These are phyloP conservation scores for Whitmania pigra DNA, from an alignment of 1,140 invertebrate genomes.

Conservation along the genomic window DNA sequence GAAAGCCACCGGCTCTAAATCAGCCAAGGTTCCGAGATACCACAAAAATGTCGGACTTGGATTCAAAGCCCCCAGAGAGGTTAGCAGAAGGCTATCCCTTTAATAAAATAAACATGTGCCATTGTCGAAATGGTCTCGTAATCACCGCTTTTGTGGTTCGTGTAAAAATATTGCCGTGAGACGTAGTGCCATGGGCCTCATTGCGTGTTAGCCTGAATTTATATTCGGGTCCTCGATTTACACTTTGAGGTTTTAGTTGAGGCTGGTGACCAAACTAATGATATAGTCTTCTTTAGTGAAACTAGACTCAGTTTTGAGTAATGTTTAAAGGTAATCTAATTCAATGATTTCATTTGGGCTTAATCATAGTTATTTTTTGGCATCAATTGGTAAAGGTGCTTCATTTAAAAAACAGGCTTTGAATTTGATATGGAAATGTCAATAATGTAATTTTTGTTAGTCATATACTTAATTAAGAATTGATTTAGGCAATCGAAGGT, in stretches of 20 bases:
- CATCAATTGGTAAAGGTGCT: neutral
- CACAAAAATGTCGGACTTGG: slow-evolving; percentile 86
- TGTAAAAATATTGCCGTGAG: no score
- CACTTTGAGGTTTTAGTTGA: neutral
- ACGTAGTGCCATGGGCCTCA: neutral
- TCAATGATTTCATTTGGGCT: no score
- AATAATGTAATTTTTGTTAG: neutral
- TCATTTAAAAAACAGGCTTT: neutral
- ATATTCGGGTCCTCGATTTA: neutral
- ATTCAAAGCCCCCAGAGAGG: slow-evolving; percentile 95
- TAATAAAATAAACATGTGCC: neutral
- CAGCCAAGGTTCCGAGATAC: slow-evolving; percentile 55
- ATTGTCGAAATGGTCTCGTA: neutral
- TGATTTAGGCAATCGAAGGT: slow-evolving; percentile 77
- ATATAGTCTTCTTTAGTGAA: neutral
- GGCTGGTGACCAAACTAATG: no score
- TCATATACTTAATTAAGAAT: neutral
- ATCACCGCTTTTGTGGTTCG: neutral
- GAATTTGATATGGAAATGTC: neutral
- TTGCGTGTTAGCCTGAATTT: neutral
- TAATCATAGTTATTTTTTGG: no score
- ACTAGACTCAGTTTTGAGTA: neutral
- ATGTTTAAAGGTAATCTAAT: no score
- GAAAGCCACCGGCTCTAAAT: slow-evolving; percentile 31
- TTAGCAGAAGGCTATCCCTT: slow-evolving; percentile 38